Conservation (phyloP, 2,888 invertebrate species). For the Ornithoptera alexandrae region DNA sequence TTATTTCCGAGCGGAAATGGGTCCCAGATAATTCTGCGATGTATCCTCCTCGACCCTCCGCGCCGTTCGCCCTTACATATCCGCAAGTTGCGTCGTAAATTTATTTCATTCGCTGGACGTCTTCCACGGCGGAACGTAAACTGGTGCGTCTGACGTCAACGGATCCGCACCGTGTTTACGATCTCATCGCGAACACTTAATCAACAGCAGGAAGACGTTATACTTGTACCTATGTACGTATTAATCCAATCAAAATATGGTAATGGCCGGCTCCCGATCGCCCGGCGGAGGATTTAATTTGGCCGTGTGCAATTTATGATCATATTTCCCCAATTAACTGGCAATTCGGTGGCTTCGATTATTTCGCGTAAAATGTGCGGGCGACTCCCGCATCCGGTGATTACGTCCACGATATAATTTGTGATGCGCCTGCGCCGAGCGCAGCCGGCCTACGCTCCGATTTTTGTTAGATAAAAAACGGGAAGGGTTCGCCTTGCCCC, state of each 20-base stretch:
- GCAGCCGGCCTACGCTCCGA: slow-evolving; percentile 57
- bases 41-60: slow-evolving; percentile 45
- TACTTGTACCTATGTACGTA: slow-evolving; percentile 56
- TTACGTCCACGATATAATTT: slow-evolving; percentile 74
- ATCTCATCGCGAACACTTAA: slow-evolving; percentile 56
- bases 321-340: slow-evolving; percentile 77
- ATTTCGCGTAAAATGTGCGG: slow-evolving; percentile 77
- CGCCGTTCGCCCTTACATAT: slow-evolving; percentile 44
- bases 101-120: slow-evolving; percentile 36
- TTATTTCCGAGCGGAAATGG: slow-evolving; percentile 62
- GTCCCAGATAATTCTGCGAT: slow-evolving; percentile 57
- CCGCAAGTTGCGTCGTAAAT: slow-evolving; percentile 42
- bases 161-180: slow-evolving; percentile 59
- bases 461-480: slow-evolving; percentile 77
- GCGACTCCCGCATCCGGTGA: slow-evolving; percentile 79
- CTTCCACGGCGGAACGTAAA: slow-evolving; percentile 48
- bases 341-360: slow-evolving; percentile 79
- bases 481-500: slow-evolving; percentile 47
- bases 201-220: slow-evolving; percentile 67
- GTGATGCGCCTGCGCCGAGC: slow-evolving; percentile 70
- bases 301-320: slow-evolving; percentile 68
- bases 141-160: slow-evolving; percentile 50
- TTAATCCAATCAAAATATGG: slow-evolving; percentile 75
- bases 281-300: slow-evolving; percentile 69
- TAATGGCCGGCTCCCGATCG: slow-evolving; percentile 56